phyloP scores from a whole-genome alignment of 2,113 vertebrate genomes.

The Montifringilla adamsi region DNA sequence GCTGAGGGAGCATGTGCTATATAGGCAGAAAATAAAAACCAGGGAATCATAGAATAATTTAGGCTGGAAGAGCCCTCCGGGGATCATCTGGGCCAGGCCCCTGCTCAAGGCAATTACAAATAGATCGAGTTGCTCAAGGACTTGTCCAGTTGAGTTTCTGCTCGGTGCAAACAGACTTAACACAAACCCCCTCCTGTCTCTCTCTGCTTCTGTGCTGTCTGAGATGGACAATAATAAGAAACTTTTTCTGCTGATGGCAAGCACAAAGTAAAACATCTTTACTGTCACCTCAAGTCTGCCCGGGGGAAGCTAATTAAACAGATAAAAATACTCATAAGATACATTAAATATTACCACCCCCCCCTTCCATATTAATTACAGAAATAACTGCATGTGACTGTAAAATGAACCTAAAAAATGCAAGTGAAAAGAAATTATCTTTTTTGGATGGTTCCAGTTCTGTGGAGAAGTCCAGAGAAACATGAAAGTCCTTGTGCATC shows the following conservation, averaged over 20 bases:
- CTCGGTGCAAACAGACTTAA: background rate
- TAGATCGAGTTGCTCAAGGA: background rate
- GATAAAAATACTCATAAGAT: background rate
- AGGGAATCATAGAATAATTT: background rate
- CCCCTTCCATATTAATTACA: background rate
- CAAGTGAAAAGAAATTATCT: background rate
- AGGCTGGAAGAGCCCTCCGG: background rate
- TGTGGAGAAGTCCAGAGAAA: background rate
- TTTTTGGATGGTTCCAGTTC: background rate
- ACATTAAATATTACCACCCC: background rate
- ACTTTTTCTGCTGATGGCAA: background rate
- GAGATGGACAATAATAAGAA: background rate
- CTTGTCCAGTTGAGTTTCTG: background rate
- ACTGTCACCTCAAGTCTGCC: background rate
- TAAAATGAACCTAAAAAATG: background rate
- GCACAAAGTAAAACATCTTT: background rate
- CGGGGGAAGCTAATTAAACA: background rate
- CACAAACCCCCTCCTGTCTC: background rate
- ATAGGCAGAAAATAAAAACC: background rate
- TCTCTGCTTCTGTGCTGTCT: background rate
- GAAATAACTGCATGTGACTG: background rate
- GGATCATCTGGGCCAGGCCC: background rate
- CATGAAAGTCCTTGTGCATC: background rate
- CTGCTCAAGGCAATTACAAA: slow-evolving; percentile 1
- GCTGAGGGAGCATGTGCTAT: background rate